A percentile compares a stretch with the other conserved stretches of the same genome.
Evolutionary conservation across 2,113 vertebrate genomes (phyloP).

Genomic region (Tonatia bakeri): DNA sequence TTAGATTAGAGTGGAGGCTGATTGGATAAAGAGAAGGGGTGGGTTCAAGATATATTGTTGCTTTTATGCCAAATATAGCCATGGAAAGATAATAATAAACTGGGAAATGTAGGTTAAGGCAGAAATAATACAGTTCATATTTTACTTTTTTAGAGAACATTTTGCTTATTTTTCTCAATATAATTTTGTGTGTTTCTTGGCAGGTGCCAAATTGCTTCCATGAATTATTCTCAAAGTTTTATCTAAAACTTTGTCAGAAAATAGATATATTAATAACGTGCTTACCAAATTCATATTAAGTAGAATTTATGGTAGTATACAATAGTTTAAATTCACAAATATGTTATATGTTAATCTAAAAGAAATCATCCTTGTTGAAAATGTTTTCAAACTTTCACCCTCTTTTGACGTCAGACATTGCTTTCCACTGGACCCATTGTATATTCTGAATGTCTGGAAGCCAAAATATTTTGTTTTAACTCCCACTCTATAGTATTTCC

Average conservation of each 20-base stretch:
- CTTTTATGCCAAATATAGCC: background rate
- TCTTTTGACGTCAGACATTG: conserved; percentile 81
- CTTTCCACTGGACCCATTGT: conserved; percentile 81
- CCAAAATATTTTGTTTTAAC: conserved; percentile 87
- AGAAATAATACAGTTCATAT: conserved; percentile 8
- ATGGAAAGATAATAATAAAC: conserved; percentile 20
- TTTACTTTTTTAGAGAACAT: conserved; percentile 26
- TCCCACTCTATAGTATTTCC: conserved; percentile 83
- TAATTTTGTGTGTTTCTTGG: conserved; percentile 45
- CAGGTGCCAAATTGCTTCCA: conserved; percentile 17
- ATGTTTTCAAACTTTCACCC: conserved; percentile 84
- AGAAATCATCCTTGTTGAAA: conserved; percentile 74
- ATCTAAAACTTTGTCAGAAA: conserved; percentile 50
- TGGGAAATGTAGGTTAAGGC: conserved; percentile 14
- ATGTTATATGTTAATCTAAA: conserved; percentile 65
- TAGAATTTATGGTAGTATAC: conserved; percentile 64
- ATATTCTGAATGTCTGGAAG: conserved; percentile 82
- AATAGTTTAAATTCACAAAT: conserved; percentile 70
- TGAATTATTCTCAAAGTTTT: conserved; percentile 27
- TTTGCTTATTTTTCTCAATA: conserved; percentile 25
- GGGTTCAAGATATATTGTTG: background rate
- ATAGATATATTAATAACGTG: background rate
- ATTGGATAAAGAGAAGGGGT: background rate
- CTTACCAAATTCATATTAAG: conserved; percentile 30
- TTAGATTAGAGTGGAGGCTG: background rate